Conservation (phyloP, 1,140 invertebrate genomes). For the Zaprionus vittiger region DNA sequence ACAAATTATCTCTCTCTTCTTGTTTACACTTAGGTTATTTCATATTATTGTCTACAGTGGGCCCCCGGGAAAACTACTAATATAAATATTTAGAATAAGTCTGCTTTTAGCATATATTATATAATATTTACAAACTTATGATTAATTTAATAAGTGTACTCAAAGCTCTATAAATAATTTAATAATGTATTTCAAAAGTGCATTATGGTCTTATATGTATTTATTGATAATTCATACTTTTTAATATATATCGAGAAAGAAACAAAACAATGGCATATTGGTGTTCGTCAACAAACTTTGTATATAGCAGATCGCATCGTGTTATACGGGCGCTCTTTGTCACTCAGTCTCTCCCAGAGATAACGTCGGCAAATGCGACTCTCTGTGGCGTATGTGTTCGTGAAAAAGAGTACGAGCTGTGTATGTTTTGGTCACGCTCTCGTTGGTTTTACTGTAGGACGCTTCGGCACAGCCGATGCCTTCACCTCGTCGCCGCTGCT, state of each 20-base stretch:
- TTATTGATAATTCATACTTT: background rate
- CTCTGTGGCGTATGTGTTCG: slow-evolving; percentile 6
- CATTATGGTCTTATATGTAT: background rate
- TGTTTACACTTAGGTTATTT: slow-evolving; percentile 39
- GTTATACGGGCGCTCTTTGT: slow-evolving; percentile 4
- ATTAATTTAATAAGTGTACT: background rate
- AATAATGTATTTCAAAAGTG: background rate
- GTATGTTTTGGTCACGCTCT: slow-evolving; percentile 37
- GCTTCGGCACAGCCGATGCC: slow-evolving; percentile 34
- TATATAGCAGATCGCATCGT: slow-evolving; percentile 3
- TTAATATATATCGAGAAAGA: background rate
- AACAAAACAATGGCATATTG: background rate
- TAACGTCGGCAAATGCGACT: background rate
- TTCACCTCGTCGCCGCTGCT: slow-evolving; percentile 2
- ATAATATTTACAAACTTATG: background rate
- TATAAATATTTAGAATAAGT: background rate
- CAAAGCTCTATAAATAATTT: background rate
- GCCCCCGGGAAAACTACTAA: background rate
- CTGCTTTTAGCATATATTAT: background rate
- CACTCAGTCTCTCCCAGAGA: slow-evolving; percentile 20
- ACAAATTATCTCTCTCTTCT: slow-evolving; percentile 26
- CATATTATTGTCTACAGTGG: slow-evolving; percentile 31
- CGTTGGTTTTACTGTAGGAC: slow-evolving; percentile 53
- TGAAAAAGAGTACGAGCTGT: slow-evolving; percentile 15
- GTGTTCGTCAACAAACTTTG: background rate